Percentiles rank a stretch among this genome's conserved stretches.
Conservation (phyloP, 2,113 vertebrate genomes). For the Pelodiscus sinensis region DNA sequence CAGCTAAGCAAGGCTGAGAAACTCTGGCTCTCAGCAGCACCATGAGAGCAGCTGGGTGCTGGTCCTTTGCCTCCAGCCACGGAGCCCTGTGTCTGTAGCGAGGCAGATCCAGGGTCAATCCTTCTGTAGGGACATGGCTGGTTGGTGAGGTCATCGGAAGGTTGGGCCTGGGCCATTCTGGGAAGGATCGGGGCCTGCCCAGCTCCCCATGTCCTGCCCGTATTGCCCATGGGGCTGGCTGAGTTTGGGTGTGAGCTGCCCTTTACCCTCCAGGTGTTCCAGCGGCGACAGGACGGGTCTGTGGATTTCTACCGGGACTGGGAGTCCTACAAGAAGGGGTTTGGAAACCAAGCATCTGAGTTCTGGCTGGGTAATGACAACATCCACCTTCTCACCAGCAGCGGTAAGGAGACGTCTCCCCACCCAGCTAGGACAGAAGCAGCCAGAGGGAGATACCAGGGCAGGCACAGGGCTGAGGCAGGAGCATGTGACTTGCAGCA, state of each 20-base stretch:
- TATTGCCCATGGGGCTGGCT: neutral
- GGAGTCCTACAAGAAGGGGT: slow-evolving; percentile 58
- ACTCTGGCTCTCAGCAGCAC: neutral
- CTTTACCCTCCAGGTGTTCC: slow-evolving; percentile 38
- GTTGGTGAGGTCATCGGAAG: neutral
- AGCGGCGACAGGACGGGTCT: slow-evolving; percentile 35
- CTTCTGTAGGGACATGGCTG: neutral
- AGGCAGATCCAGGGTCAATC: neutral
- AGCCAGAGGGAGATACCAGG: neutral
- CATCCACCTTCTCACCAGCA: slow-evolving; percentile 27
- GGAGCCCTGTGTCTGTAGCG: neutral
- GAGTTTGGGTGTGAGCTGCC: neutral
- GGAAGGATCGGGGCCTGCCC: neutral
- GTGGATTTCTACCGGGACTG: slow-evolving; percentile 49
- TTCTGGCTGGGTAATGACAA: slow-evolving; percentile 64
- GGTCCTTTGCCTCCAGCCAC: neutral
- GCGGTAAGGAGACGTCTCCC: neutral
- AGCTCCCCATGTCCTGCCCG: too few species aligned
- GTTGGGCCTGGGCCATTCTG: neutral
- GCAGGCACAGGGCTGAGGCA: neutral
- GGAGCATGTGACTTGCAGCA: neutral
- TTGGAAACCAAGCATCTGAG: slow-evolving; percentile 54
- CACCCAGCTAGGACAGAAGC: neutral
- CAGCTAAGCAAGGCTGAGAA: neutral
- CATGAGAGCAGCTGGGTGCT: too few species aligned